A percentile compares a stretch with the other conserved stretches of the same genome.
phyloP scores from a whole-genome alignment of 1,140 invertebrate genomes.

The Zaprionus tsacasi region DNA sequence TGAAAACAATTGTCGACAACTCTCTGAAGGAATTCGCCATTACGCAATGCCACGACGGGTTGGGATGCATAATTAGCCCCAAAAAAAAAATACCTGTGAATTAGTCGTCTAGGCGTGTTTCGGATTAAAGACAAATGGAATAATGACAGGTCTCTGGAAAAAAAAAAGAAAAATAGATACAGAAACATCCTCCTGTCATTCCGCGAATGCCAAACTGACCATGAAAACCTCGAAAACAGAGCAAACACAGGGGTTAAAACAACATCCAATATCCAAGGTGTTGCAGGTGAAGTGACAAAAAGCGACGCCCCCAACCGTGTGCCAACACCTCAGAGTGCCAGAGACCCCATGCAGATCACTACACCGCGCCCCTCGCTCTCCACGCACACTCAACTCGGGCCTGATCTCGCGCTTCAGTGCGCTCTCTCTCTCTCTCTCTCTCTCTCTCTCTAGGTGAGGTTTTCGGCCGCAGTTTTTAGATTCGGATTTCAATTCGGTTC shows the following conservation, averaged over 20 bases:
- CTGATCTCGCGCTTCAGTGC: constrained; percentile 53
- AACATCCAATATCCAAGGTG: constrained; percentile 59
- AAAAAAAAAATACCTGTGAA: constrained; percentile 4
- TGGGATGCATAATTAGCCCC: constrained; percentile 58
- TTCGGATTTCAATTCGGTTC: constrained; percentile 28
- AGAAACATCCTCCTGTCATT: constrained; percentile 62
- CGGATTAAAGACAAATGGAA: constrained; percentile 26
- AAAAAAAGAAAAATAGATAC: no score
- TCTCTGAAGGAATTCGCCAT: constrained; percentile 63
- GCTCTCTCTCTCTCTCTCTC: background rate
- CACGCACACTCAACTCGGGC: background rate
- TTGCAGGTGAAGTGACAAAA: constrained; percentile 79
- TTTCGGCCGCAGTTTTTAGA: constrained; percentile 13
- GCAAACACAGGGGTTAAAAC: constrained; percentile 22
- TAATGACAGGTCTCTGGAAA: constrained; percentile 52
- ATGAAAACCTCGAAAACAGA: constrained; percentile 64
- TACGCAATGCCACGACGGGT: constrained; percentile 47
- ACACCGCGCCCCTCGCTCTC: background rate
- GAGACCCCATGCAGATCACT: constrained; percentile 37
- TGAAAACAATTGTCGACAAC: constrained; percentile 29
- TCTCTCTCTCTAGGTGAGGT: constrained; percentile 14
- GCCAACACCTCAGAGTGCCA: constrained; percentile 45
- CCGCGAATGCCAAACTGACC: constrained; percentile 76
- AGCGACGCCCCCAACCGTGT: constrained; percentile 36
- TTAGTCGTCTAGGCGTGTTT: constrained; percentile 22